A percentile compares a stretch with the other conserved stretches of the same genome.
phyloP scores from a whole-genome alignment of 2,888 invertebrate genomes.

The Camponotus fellah region DNA sequence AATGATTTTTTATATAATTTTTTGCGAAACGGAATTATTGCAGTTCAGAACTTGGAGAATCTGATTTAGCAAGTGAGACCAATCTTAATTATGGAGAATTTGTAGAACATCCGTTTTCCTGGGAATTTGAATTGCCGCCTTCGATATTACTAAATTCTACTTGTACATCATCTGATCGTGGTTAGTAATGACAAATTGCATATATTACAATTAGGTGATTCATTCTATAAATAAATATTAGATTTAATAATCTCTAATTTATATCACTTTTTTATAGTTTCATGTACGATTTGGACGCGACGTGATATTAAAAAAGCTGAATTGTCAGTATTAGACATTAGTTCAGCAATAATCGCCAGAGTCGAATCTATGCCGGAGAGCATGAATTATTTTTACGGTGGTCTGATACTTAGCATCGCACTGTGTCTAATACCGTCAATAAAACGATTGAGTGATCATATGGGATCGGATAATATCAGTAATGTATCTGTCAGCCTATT shows the following conservation, averaged over 20 bases:
- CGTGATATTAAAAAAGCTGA: slow-evolving; percentile 97
- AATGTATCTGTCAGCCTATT: slow-evolving; percentile 81
- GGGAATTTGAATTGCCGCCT: slow-evolving; percentile 91
- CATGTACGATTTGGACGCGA: slow-evolving; percentile 98
- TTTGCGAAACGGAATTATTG: slow-evolving; percentile 58
- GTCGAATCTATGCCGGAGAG: slow-evolving; percentile 94
- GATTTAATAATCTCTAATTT: slow-evolving; percentile 51
- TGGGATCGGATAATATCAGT: slow-evolving; percentile 80
- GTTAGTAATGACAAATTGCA: slow-evolving; percentile 85
- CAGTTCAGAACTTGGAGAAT: slow-evolving; percentile 90
- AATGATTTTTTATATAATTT: neutral
- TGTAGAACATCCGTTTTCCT: slow-evolving; percentile 87
- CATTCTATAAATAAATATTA: slow-evolving; percentile 6
- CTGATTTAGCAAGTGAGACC: slow-evolving; percentile 85
- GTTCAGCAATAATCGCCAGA: slow-evolving; percentile 96
- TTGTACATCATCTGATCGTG: slow-evolving; percentile 91
- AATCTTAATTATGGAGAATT: slow-evolving; percentile 83
- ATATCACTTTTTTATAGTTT: slow-evolving; percentile 88
- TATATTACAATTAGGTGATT: neutral
- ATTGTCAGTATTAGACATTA: slow-evolving; percentile 97
- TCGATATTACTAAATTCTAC: slow-evolving; percentile 92
- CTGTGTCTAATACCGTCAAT: slow-evolving; percentile 89
- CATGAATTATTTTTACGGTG: slow-evolving; percentile 92
- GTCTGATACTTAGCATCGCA: slow-evolving; percentile 88
- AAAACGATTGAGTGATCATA: slow-evolving; percentile 86